Conservation (phyloP, 2,113 vertebrate species). For the Menidia beryllina region DNA sequence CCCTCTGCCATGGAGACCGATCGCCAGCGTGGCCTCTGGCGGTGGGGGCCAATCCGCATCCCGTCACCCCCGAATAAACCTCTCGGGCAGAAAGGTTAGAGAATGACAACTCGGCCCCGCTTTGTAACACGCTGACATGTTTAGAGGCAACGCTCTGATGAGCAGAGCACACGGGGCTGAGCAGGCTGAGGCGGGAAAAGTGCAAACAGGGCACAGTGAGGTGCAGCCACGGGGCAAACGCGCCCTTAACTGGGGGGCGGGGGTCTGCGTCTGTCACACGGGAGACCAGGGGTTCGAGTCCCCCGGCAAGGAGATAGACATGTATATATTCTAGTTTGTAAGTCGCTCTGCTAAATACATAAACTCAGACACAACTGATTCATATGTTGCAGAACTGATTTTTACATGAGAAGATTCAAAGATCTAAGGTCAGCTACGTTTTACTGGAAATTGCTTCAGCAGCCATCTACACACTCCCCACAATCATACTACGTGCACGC, state of each 20-base stretch:
- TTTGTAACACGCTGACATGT: slow-evolving; percentile 48
- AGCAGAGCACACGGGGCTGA: slow-evolving; percentile 52
- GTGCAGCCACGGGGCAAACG: slow-evolving; percentile 18
- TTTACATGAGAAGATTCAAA: no score
- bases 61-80: slow-evolving; percentile 19
- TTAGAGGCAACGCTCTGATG: slow-evolving; percentile 64
- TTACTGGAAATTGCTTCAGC: no score
- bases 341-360: no score
- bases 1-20: slow-evolving; percentile 41
- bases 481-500: background rate
- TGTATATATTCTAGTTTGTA: no score
- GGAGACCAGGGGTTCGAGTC: no score
- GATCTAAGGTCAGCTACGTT: no score
- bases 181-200: slow-evolving; percentile 46
- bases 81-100: slow-evolving; percentile 19
- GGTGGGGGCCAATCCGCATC: slow-evolving; percentile 14
- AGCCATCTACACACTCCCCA: no score
- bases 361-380: no score
- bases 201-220: slow-evolving; percentile 38
- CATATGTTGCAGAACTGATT: no score
- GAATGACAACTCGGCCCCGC: slow-evolving; percentile 31
- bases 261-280: no score
- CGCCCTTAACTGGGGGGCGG: no score
- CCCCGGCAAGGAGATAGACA: no score
- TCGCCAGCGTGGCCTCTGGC: slow-evolving; percentile 24